These are phyloP conservation scores for Synanthedon myopaeformis DNA, from an alignment of 2,888 invertebrate species.

Conservation along the genomic window DNA sequence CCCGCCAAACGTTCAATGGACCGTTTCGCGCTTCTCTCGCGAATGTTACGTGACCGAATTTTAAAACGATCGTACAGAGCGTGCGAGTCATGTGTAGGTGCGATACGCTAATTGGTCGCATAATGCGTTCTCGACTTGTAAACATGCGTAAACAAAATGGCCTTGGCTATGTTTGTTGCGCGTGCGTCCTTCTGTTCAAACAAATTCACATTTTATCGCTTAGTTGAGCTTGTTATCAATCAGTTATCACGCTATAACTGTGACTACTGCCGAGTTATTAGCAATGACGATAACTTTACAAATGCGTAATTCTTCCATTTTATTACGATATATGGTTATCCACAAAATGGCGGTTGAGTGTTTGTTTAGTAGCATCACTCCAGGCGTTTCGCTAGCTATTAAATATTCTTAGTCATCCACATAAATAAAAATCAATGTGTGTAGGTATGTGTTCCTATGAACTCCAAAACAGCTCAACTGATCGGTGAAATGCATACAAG, in stretches of 20 bases:
- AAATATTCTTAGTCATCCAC: no score
- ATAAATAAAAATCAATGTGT: no score
- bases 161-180: slow-evolving; percentile 34
- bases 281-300: no score
- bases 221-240: not conserved
- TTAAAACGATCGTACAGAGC: slow-evolving; percentile 19
- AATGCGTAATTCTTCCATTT: no score
- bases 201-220: slow-evolving; percentile 25
- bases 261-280: not conserved
- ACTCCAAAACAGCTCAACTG: no score
- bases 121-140: slow-evolving; percentile 32
- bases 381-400: no score
- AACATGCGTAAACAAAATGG: slow-evolving; percentile 61
- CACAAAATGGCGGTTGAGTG: no score
- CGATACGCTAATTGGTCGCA: slow-evolving; percentile 24
- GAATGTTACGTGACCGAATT: slow-evolving; percentile 33
- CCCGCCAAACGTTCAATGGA: slow-evolving; percentile 62
- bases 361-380: no score
- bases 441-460: no score
- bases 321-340: no score
- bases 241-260: not conserved
- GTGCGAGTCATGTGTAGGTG: slow-evolving; percentile 9
- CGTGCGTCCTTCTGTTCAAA: slow-evolving; percentile 33
- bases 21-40: slow-evolving; percentile 55
- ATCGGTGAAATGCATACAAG: no score